Evolutionary conservation across 2,888 invertebrate genomes (phyloP).

Genomic region (Drosophila parthenogenetica): DNA sequence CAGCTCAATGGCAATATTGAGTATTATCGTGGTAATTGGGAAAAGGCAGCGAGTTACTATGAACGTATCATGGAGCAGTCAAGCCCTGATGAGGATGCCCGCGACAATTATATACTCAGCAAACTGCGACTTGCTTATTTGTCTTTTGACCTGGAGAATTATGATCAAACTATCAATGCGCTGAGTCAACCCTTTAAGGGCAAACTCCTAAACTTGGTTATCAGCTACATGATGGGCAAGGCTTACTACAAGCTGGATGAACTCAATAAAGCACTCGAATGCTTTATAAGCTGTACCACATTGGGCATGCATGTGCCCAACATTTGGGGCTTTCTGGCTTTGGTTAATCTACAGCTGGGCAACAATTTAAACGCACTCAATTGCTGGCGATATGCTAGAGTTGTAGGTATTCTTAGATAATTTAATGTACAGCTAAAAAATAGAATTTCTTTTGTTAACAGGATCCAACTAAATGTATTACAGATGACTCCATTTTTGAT

Average conservation of each 20-base stretch:
- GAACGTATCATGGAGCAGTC: conserved; percentile 6
- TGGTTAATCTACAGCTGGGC: conserved; percentile 69
- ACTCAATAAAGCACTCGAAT: conserved; percentile 48
- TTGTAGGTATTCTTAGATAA: conserved; percentile 44
- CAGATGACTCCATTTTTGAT: conserved; percentile 58
- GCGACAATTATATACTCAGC: conserved; percentile 54
- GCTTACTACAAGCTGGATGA: conserved; percentile 56
- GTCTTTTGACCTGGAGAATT: conserved; percentile 44
- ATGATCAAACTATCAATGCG: conserved; percentile 36
- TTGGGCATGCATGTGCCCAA: conserved; percentile 65
- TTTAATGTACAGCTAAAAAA: background rate
- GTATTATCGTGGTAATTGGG: conserved; percentile 42
- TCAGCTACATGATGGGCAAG: conserved; percentile 63
- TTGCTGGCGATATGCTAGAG: conserved; percentile 79
- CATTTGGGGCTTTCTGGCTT: conserved; percentile 75
- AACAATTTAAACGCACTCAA: conserved; percentile 71
- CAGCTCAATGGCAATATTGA: conserved; percentile 77
- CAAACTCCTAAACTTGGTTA: conserved; percentile 23
- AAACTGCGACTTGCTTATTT: conserved; percentile 64
- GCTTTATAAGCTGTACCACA: conserved; percentile 63
- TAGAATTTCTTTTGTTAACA: conserved; percentile 7
- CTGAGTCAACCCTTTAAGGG: conserved; percentile 14
- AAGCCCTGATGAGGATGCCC: background rate
- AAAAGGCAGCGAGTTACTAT: conserved; percentile 57
- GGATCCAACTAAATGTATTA: conserved; percentile 54